Evolutionary conservation across 2,888 invertebrate genomes (phyloP).

Genomic region (Eupithecia pulchellata): DNA sequence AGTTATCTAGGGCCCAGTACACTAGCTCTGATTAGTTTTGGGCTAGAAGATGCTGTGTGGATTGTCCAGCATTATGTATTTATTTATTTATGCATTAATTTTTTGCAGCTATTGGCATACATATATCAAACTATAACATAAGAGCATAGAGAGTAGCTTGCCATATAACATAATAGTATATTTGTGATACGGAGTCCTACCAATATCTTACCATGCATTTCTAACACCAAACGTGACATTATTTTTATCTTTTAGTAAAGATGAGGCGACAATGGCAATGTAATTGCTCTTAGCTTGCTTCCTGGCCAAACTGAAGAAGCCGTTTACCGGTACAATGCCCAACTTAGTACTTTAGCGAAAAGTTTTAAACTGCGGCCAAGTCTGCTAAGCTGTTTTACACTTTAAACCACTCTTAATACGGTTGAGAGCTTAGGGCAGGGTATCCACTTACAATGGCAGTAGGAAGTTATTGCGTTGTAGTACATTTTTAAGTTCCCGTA

Average conservation of each 20-base stretch:
- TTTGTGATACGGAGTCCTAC: neutral
- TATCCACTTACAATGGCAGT: slow-evolving; percentile 14
- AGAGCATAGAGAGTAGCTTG: neutral
- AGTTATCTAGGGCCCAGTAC: too few species aligned
- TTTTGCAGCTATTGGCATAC: too few species aligned
- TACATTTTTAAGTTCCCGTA: slow-evolving; percentile 19
- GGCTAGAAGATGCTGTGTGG: too few species aligned
- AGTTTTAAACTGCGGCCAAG: slow-evolving; percentile 18
- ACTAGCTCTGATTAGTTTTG: too few species aligned
- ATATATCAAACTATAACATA: too few species aligned
- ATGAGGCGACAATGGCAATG: neutral
- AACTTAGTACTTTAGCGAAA: slow-evolving; percentile 36
- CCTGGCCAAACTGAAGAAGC: slow-evolving; percentile 43
- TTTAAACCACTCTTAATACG: slow-evolving; percentile 23
- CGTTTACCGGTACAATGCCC: slow-evolving; percentile 44
- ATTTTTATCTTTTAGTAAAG: neutral
- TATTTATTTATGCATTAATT: too few species aligned
- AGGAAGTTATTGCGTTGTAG: slow-evolving; percentile 14
- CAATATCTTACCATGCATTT: neutral
- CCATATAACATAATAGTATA: neutral
- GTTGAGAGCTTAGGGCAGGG: neutral
- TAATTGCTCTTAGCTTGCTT: slow-evolving; percentile 23
- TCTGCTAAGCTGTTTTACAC: slow-evolving; percentile 27
- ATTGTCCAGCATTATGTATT: too few species aligned
- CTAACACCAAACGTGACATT: neutral